A percentile compares a stretch with the other conserved stretches of the same genome.
phyloP scores from a whole-genome alignment of 2,113 vertebrate species.

The Ptychochromis oligacanthus region DNA sequence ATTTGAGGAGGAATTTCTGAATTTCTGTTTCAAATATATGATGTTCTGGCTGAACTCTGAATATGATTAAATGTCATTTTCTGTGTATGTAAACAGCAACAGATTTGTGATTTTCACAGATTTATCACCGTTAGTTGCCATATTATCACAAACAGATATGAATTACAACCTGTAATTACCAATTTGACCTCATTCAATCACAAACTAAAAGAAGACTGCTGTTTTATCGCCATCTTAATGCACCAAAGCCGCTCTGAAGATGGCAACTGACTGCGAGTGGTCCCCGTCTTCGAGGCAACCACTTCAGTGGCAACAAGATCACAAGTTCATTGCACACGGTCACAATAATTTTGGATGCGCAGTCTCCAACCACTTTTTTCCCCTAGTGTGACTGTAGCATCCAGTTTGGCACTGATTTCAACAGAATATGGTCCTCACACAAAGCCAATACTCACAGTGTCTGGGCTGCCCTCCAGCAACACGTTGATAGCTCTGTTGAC shows the following conservation, averaged over 20 bases:
- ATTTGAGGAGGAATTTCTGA: neutral
- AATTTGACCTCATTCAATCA: neutral
- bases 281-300: neutral
- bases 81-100: neutral
- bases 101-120: neutral
- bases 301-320: neutral
- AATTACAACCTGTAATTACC: too few relatives aligned
- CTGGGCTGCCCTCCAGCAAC: slow-evolving; percentile 95
- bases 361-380: slow-evolving; percentile 1
- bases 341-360: neutral
- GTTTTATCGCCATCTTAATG: neutral
- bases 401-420: slow-evolving; percentile 40
- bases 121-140: neutral
- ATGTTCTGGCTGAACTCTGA: neutral
- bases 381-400: neutral
- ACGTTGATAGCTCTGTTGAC: slow-evolving; percentile 99
- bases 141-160: neutral
- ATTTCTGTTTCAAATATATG: neutral
- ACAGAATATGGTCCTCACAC: slow-evolving; percentile 26
- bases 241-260: neutral
- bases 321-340: neutral
- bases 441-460: slow-evolving; percentile 87
- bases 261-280: neutral
- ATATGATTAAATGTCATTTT: neutral
- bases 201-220: neutral